phyloP scores from a whole-genome alignment of 2,888 invertebrate species.

The Ectemnius continuus region DNA sequence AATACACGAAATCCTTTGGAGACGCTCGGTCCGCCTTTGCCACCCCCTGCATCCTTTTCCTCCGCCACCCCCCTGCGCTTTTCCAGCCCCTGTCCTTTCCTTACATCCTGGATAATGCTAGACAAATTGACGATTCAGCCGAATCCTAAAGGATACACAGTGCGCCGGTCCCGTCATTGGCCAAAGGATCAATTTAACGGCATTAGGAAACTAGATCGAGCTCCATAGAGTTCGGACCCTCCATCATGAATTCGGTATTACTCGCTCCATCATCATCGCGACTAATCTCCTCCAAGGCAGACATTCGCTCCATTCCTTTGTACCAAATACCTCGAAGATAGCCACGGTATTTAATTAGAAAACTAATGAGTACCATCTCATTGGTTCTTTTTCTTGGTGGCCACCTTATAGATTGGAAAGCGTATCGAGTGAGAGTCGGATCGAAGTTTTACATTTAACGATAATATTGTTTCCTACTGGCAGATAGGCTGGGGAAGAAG shows the following conservation, averaged over 20 bases:
- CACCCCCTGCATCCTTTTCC: constrained; percentile 29
- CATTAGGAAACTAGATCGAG: constrained; percentile 60
- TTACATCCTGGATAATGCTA: constrained; percentile 74
- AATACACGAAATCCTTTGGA: constrained; percentile 78
- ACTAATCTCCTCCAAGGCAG: too few species aligned
- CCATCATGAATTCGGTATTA: too few species aligned
- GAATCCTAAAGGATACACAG: constrained; percentile 71
- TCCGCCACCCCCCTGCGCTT: constrained; percentile 14
- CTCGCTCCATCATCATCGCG: too few species aligned
- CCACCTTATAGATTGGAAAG: not conserved
- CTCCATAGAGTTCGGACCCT: not conserved
- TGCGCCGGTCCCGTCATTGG: constrained; percentile 57
- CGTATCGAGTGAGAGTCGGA: not conserved
- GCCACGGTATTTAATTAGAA: too few species aligned
- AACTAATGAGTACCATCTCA: too few species aligned
- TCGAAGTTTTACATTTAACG: not conserved
- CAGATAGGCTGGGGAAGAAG: constrained; percentile 13
- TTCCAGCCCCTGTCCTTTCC: constrained; percentile 43
- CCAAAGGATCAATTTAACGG: constrained; percentile 62
- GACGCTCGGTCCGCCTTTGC: constrained; percentile 63
- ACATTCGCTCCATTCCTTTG: too few species aligned
- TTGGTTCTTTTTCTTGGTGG: not conserved
- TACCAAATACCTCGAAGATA: too few species aligned
- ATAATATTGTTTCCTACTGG: constrained; percentile 17
- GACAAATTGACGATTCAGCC: constrained; percentile 78